phyloP scores from a whole-genome alignment of 2,888 invertebrate species.

The Lycophotia porphyrea region DNA sequence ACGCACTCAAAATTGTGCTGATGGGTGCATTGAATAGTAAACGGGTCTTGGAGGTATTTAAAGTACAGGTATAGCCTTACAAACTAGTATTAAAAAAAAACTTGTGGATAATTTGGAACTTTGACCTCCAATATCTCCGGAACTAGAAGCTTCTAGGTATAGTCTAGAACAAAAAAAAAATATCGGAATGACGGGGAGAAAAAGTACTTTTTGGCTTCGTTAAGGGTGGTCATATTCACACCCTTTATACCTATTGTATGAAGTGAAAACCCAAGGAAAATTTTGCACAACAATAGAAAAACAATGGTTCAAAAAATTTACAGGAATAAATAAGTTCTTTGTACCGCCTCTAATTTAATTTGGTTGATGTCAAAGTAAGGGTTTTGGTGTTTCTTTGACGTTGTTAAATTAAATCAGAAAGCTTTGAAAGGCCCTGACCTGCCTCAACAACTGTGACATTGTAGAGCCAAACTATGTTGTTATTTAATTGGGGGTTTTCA shows the following conservation, averaged over 20 bases:
- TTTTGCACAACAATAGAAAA: neutral
- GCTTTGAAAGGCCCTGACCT: conserved; percentile 32
- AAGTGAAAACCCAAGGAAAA: neutral
- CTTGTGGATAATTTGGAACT: too few species aligned
- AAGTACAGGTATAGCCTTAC: too few species aligned
- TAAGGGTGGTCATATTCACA: too few species aligned
- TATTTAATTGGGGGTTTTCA: neutral
- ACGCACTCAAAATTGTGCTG: too few species aligned
- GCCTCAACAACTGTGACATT: conserved; percentile 8
- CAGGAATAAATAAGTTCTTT: neutral
- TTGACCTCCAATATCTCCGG: too few species aligned
- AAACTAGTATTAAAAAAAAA: too few species aligned
- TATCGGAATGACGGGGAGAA: too few species aligned
- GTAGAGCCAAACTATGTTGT: neutral
- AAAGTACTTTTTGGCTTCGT: too few species aligned
- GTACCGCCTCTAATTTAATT: neutral
- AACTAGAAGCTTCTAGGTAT: too few species aligned
- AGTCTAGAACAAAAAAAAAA: too few species aligned
- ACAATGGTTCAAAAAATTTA: neutral
- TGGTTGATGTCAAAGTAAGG: conserved; percentile 16
- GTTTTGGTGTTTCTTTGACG: conserved; percentile 2
- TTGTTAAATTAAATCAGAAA: conserved; percentile 32
- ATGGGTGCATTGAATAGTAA: too few species aligned
- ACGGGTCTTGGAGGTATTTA: too few species aligned
- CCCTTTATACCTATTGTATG: neutral